A percentile compares a stretch with the other conserved stretches of the same genome.
Evolutionary conservation across 2,113 vertebrate species (phyloP).

Genomic region (Triplophysa tibetana): DNA sequence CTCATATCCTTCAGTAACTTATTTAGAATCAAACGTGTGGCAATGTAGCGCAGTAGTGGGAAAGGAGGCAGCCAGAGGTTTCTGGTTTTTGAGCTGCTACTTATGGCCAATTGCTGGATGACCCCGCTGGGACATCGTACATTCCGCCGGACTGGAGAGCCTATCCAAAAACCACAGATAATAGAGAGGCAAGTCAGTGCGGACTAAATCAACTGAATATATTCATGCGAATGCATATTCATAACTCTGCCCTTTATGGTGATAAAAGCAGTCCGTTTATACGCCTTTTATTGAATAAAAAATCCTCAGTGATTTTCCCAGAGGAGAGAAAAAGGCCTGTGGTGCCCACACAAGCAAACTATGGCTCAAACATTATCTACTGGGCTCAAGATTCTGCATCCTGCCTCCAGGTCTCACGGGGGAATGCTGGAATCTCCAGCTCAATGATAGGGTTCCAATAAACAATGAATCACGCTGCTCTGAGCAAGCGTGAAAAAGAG

Average conservation of each 20-base stretch:
- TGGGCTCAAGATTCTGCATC: conserved; percentile 78
- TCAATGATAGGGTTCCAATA: conserved; percentile 70
- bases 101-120: conserved; percentile 37
- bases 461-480: conserved; percentile 71
- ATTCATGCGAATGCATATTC: conserved; percentile 21
- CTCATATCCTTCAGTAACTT: conserved; percentile 48
- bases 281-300: conserved; percentile 40
- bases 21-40: conserved; percentile 50
- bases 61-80: conserved; percentile 52
- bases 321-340: conserved; percentile 35
- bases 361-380: conserved; percentile 73
- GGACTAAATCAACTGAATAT: conserved; percentile 26
- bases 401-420: conserved; percentile 77
- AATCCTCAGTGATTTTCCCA: conserved; percentile 34
- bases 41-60: conserved; percentile 14
- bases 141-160: conserved; percentile 45
- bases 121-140: conserved; percentile 37
- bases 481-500: conserved; percentile 49
- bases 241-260: conserved; percentile 31
- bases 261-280: conserved; percentile 25
- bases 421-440: conserved; percentile 76
- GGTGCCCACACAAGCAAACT: conserved; percentile 62
- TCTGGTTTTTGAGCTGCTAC: conserved; percentile 44
- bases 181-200: conserved; percentile 31
- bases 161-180: conserved; percentile 50